Base-by-base conservation (phyloP, 2,797 vertebrate genomes). In the Pseudochirops corinnae region DNA sequence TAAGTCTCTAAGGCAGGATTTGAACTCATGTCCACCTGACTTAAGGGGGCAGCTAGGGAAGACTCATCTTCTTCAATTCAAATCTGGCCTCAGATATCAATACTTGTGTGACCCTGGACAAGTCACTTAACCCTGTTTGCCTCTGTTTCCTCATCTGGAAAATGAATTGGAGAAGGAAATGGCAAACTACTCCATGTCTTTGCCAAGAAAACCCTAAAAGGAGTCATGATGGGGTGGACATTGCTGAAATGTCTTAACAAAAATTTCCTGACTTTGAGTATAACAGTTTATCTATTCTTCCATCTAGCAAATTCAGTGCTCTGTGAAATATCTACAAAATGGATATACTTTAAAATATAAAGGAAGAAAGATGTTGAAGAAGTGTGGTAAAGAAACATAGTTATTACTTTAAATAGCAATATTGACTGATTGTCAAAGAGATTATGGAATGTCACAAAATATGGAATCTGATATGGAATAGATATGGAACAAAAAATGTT, bases 361-460 rank as follows among this genome's bases (percentile, higher is more conserved):
- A 94, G 39, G 57, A 92, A 93, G 46, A 56, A 94, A 96, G 94
- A 3, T 46, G 31, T 46, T 29, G 28, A 52, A 55, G 52, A 94
- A 90, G 21, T 94, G 31, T 52, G 90, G 5, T 39, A 58, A 92
- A 55, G 93, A 24, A 90, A 6, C 9, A 94, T 74, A 94, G n/a
- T 33, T 3, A 26, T 91, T 58, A 90, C 26, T 56, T 92, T 93
- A 90, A 94, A 55, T n/a, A 92, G 33, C 3, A 55, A 4, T 74
- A 52, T 67, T 91, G 93, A 24, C 91, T 94, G 62, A 96, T 91
- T 55, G 58, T 55, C 16, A 93, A 90, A 91, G 18, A 82, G 12
- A 93, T 57, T 52, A 50, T 39, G 46, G 28, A 56, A 21, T 62
- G 5, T 2, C 39, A 52, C 7, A 60, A 55, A 91, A 90, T 28